Conservation (phyloP, 1,140 invertebrate species). For the Sipha flava region DNA sequence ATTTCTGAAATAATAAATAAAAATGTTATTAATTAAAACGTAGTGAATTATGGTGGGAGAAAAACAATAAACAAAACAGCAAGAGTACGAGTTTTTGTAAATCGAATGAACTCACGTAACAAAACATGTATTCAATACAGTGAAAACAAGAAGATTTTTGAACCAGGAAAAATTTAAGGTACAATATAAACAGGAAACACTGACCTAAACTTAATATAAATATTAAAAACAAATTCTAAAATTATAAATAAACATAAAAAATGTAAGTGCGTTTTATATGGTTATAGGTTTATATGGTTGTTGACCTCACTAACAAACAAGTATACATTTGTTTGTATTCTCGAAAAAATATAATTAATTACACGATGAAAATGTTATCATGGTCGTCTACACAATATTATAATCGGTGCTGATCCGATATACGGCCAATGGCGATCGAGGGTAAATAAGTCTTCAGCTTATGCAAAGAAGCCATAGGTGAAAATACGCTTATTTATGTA, state of each 20-base stretch:
- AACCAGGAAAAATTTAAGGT: conserved; percentile 4
- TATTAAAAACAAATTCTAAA: background rate
- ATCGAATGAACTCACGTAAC: background rate
- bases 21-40: background rate
- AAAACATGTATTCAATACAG: background rate
- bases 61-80: background rate
- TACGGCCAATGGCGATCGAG: background rate
- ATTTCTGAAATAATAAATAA: background rate
- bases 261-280: background rate
- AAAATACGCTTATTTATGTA: background rate
- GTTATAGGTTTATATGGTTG: background rate
- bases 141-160: background rate
- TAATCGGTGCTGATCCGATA: background rate
- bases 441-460: background rate
- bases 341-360: background rate
- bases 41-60: background rate
- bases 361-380: background rate
- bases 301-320: background rate
- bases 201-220: background rate
- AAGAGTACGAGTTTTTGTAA: background rate
- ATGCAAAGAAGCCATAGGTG: background rate
- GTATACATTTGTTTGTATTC: background rate
- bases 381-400: background rate
- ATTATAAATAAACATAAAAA: background rate
- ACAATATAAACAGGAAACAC: conserved; percentile 11